Conservation (phyloP, 2,888 invertebrate species). For the Amphipoea oculea region DNA sequence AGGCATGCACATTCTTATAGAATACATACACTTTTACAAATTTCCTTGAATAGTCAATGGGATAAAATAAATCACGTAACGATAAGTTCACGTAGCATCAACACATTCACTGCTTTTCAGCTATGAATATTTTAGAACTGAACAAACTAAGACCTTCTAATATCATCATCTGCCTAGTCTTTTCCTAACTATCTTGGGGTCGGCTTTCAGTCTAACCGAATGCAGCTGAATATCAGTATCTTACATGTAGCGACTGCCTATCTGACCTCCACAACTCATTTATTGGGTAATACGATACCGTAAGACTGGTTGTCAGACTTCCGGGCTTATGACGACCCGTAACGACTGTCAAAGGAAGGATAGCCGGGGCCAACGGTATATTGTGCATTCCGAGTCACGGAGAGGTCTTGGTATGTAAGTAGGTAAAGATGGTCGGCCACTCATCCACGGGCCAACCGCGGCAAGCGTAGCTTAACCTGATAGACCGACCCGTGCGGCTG, state of each 20-base stretch:
- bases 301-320: not conserved
- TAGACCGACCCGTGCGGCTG: not conserved
- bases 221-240: not conserved
- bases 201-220: not conserved
- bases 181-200: not conserved
- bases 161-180: not conserved
- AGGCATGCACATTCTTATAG: constrained; percentile 12
- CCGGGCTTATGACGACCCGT: not conserved
- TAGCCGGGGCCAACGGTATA: not conserved
- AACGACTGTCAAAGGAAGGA: not conserved
- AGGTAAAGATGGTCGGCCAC: not conserved
- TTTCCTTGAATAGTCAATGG: not conserved
- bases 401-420: not conserved
- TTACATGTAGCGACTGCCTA: not conserved
- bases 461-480: not conserved
- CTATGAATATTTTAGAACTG: not conserved
- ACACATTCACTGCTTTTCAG: not conserved
- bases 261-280: not conserved
- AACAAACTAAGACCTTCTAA: not conserved
- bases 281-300: not conserved
- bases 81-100: constrained; percentile 12
- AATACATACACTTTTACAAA: constrained; percentile 22
- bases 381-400: not conserved
- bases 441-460: not conserved
- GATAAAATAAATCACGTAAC: not conserved